Conservation (phyloP, 2,888 invertebrate species). For the Agrotis exclamationis region DNA sequence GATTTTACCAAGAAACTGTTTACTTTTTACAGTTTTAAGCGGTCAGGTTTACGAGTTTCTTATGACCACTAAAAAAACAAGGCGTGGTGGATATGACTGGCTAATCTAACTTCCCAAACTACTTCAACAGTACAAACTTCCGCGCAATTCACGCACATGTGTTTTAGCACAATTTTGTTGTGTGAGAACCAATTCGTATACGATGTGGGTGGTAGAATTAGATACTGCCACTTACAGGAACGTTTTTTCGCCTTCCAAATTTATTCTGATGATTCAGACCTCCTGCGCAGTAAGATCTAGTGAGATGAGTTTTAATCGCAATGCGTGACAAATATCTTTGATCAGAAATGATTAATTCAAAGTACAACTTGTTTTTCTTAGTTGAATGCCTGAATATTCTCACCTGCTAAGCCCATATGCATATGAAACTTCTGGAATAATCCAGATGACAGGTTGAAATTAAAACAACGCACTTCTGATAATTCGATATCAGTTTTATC, state of each 20-base stretch:
- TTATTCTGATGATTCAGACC: slow-evolving; percentile 81
- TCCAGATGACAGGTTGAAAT: slow-evolving; percentile 3
- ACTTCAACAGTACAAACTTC: slow-evolving; percentile 29
- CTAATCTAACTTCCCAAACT: slow-evolving; percentile 24
- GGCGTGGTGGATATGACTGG: slow-evolving; percentile 17
- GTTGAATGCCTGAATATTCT: slow-evolving; percentile 8
- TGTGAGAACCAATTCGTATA: slow-evolving; percentile 75
- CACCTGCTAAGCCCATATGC: no score
- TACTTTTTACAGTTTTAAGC: slow-evolving; percentile 36
- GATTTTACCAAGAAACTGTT: slow-evolving; percentile 55
- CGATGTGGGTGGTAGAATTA: slow-evolving; percentile 83
- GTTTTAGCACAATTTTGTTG: slow-evolving; percentile 70
- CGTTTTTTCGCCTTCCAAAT: slow-evolving; percentile 78
- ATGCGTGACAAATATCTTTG: slow-evolving; percentile 52
- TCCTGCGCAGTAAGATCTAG: slow-evolving; percentile 80
- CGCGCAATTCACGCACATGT: slow-evolving; percentile 75
- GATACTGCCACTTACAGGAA: slow-evolving; percentile 65
- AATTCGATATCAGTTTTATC: slow-evolving; percentile 35
- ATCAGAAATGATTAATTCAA: slow-evolving; percentile 53
- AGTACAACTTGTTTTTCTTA: slow-evolving; percentile 28
- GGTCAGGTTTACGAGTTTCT: slow-evolving; percentile 33
- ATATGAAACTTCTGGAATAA: slow-evolving; percentile 34
- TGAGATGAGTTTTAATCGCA: slow-evolving; percentile 61
- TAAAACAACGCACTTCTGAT: slow-evolving; percentile 37
- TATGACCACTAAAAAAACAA: slow-evolving; percentile 15